Evolutionary conservation across 2,888 invertebrate genomes (phyloP).

Genomic region (Erpobdella octoculata): DNA sequence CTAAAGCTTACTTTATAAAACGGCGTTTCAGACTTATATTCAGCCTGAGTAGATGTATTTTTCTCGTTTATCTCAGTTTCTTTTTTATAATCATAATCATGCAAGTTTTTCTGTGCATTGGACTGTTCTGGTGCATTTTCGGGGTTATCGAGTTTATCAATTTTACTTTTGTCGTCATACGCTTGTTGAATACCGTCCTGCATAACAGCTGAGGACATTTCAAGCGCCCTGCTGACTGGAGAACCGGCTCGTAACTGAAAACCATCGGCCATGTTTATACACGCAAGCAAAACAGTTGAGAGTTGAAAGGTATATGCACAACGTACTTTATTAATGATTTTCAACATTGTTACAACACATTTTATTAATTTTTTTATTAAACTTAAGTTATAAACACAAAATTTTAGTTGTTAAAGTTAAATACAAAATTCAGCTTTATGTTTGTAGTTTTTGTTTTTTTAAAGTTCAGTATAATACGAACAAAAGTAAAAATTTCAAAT

Average conservation of each 20-base stretch:
- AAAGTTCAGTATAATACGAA: no score
- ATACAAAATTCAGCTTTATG: neutral
- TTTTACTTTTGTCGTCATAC: conserved; percentile 3
- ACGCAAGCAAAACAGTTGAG: conserved; percentile 20
- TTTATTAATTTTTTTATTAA: no score
- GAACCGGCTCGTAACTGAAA: neutral
- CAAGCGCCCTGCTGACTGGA: neutral
- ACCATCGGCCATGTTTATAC: conserved; percentile 16
- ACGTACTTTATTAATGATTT: neutral
- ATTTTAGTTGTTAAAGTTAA: neutral
- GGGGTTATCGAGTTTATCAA: neutral
- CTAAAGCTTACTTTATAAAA: neutral
- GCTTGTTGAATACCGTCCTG: neutral
- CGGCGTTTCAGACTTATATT: conserved; percentile 1
- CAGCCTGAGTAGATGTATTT: conserved; percentile 2
- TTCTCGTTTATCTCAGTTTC: conserved; percentile 11
- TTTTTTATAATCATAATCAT: neutral
- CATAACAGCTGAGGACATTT: neutral
- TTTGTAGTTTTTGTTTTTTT: no score
- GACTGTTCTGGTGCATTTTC: neutral
- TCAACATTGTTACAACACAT: no score
- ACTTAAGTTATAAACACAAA: no score
- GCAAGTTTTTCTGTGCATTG: neutral
- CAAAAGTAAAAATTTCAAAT: no score
- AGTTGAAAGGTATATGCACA: neutral